These are phyloP conservation scores for Microctonus hyperodae DNA, from an alignment of 2,888 invertebrate genomes.

Conservation along the genomic window DNA sequence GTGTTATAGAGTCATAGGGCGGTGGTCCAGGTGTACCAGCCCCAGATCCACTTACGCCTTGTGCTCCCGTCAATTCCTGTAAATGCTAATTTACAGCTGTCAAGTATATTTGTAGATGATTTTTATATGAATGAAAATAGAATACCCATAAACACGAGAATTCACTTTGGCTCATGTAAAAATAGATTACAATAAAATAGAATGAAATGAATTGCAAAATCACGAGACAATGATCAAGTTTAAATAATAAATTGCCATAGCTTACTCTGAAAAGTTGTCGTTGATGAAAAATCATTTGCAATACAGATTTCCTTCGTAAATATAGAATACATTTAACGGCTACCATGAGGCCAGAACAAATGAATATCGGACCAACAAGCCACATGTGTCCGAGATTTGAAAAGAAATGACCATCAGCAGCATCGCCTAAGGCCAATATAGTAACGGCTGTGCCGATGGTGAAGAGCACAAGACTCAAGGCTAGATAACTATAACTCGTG, in stretches of 20 bases:
- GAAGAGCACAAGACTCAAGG: slow-evolving; percentile 70
- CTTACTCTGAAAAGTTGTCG: slow-evolving; percentile 71
- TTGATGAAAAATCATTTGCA: slow-evolving; percentile 72
- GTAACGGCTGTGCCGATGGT: slow-evolving; percentile 72
- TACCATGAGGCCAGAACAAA: slow-evolving; percentile 74
- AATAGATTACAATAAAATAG: not conserved
- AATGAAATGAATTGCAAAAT: slow-evolving; percentile 22
- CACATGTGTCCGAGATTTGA: slow-evolving; percentile 73
- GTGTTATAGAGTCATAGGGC: slow-evolving; percentile 70
- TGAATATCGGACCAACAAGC: slow-evolving; percentile 73
- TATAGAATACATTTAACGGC: slow-evolving; percentile 74
- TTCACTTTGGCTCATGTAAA: not conserved
- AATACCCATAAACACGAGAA: not conserved
- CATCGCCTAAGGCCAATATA: slow-evolving; percentile 70
- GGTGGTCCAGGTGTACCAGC: slow-evolving; percentile 66
- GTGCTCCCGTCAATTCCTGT: slow-evolving; percentile 68
- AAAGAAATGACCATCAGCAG: slow-evolving; percentile 68
- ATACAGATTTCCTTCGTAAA: slow-evolving; percentile 71
- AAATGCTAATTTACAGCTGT: slow-evolving; percentile 49
- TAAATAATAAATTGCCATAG: slow-evolving; percentile 23
- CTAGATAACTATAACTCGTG: slow-evolving; percentile 72
- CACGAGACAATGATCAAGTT: not conserved
- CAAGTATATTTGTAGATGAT: slow-evolving; percentile 27
- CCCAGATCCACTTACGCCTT: slow-evolving; percentile 66
- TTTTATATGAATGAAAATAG: slow-evolving; percentile 4